Evolutionary conservation across 2,113 vertebrate species (phyloP).

Genomic region (Indicator indicator): DNA sequence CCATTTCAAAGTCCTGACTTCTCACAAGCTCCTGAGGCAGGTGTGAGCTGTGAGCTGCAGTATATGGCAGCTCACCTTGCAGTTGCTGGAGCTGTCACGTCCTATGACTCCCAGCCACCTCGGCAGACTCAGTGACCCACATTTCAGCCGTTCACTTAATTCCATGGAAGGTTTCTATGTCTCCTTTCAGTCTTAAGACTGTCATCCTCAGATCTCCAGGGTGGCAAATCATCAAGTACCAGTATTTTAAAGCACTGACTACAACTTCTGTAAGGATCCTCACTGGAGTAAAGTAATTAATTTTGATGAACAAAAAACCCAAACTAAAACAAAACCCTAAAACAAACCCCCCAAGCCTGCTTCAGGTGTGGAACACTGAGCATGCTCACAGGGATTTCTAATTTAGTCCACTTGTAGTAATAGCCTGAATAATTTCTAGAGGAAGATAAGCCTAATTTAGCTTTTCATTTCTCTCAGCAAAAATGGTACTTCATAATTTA

Average conservation of each 20-base stretch:
- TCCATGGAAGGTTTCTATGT: background rate
- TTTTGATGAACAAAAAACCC: background rate
- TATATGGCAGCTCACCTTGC: background rate
- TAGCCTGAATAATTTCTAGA: background rate
- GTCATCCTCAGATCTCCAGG: background rate
- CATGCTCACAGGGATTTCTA: background rate
- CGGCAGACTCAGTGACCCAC: background rate
- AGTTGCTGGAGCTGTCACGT: background rate
- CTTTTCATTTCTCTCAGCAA: background rate
- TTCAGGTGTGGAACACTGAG: background rate
- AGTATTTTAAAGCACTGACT: background rate
- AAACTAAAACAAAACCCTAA: background rate
- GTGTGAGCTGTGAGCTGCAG: background rate
- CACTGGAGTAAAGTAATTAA: background rate
- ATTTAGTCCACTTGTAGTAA: background rate
- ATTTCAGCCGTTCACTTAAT: background rate
- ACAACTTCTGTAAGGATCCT: fast-evolving
- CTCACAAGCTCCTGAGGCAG: background rate
- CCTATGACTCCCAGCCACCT: background rate
- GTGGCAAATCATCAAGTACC: background rate
- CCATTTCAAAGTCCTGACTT: background rate
- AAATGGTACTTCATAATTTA: background rate
- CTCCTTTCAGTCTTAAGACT: background rate
- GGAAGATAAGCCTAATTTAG: background rate
- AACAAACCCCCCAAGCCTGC: background rate